Base-by-base conservation (phyloP, 2,888 invertebrate species). In the Mimachlamys varia region DNA sequence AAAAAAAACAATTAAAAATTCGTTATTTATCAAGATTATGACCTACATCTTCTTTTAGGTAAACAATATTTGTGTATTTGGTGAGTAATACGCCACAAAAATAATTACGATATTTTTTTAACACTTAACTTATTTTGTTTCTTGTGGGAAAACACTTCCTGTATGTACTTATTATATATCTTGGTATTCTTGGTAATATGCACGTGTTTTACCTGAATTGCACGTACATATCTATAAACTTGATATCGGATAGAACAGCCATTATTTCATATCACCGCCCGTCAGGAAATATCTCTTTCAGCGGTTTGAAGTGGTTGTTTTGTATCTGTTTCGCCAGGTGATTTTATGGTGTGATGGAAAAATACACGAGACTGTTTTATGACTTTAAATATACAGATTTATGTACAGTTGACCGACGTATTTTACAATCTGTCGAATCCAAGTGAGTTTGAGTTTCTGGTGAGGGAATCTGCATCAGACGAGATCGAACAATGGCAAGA, bases 171-270 rank as follows among this genome's bases (percentile, higher is more conserved):
- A 44, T 22, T 76, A 76, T 33, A 76, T 33, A n/a, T n/a, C n/a
- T 27, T 22, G 76, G 33, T 5, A 44, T 44, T 3, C 33, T 3
- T 33, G 7, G 33, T 22, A 10, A 76, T 33, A 76, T 76, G 76
- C 76, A 76, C 76, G 76, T 76, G 76, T 22, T 76, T 7, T 27
- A 76, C 76, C n/a, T 33, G 27, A 10, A 33, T 76, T 12, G 76
- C 76, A 76, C 76, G 76, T 76, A 33, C 76, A 76, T 76, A 27
- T 33, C 76, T 76, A 10, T 27, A 76, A 76, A 33, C 76, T 76
- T 7, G 15, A 53, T 7, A 12, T 7, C 33, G 17, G 27, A 5
- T 10, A 76, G 10, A 76, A 76, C 19, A 33, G 27, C 10, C 76
- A 76, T 76, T 76, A 62, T 27, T 76, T 76, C 13, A 33, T 33